Percentiles rank a stretch among this genome's conserved stretches.
phyloP scores from a whole-genome alignment of 1,140 invertebrate species.

The Danaus plexippus region DNA sequence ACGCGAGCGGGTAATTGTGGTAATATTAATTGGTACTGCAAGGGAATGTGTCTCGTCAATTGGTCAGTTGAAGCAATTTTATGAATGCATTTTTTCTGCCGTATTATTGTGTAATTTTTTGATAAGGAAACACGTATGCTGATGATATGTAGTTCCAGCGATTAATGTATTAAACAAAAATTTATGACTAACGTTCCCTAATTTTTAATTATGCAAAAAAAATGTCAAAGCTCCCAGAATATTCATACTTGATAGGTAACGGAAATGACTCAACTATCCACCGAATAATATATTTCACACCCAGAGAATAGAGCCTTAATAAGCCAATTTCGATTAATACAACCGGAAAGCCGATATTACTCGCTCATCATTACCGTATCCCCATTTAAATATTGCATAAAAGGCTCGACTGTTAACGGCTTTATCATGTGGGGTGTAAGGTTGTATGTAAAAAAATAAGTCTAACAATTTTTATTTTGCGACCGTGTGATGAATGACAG shows the following conservation, averaged over 20 bases:
- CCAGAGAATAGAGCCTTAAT: conserved; percentile 41
- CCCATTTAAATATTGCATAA: conserved; percentile 51
- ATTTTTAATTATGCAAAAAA: no score
- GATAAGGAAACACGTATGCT: no score
- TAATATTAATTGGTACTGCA: conserved; percentile 54
- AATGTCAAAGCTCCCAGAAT: no score
- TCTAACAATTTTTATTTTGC: conserved; percentile 22
- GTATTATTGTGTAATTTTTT: no score
- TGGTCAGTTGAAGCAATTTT: no score
- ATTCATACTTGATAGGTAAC: no score
- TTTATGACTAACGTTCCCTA: no score
- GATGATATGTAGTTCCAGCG: no score
- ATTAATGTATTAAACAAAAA: no score
- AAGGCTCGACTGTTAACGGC: conserved; percentile 30
- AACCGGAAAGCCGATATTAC: conserved; percentile 59
- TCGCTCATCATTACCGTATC: conserved; percentile 62
- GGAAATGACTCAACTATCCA: conserved; percentile 35
- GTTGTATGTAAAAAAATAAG: conserved; percentile 30
- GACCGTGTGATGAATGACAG: conserved; percentile 46
- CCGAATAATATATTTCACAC: conserved; percentile 57
- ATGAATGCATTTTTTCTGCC: no score
- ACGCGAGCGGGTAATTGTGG: conserved; percentile 64
- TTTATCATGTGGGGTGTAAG: conserved; percentile 37
- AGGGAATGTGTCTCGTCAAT: conserved; percentile 24
- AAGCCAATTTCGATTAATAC: conserved; percentile 63